Conservation (phyloP, 2,113 vertebrate genomes). For the Addax nasomaculatus region DNA sequence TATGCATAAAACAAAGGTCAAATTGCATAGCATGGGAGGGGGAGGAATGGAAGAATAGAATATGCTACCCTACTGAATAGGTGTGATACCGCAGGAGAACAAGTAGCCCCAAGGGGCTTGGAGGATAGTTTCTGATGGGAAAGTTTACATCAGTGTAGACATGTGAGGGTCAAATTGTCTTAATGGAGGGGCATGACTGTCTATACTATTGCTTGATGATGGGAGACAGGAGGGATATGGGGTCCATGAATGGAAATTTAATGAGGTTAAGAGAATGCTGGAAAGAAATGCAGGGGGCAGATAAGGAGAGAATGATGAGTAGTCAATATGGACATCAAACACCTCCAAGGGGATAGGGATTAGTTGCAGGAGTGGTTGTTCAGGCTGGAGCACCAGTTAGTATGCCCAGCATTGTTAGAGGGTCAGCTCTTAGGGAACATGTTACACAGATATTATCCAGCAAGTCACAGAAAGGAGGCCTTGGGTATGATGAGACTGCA, state of each 20-base stretch:
- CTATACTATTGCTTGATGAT: not conserved
- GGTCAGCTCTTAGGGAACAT: not conserved
- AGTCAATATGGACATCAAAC: not conserved
- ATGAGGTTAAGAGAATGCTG: not conserved
- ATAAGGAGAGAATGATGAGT: not conserved
- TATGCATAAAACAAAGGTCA: not conserved
- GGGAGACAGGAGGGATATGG: not conserved
- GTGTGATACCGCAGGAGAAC: not conserved
- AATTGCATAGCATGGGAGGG: not conserved
- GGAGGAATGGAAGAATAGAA: not conserved
- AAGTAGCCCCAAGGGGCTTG: not conserved
- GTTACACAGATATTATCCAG: not conserved
- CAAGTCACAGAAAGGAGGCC: not conserved
- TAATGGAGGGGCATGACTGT: not conserved
- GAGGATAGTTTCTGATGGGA: not conserved
- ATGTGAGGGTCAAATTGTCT: not conserved
- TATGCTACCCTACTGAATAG: not conserved
- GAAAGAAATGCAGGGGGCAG: not conserved
- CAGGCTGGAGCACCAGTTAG: not conserved
- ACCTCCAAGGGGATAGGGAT: not conserved
- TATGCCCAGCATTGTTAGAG: not conserved
- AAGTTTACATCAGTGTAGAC: not conserved
- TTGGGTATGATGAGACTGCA: not conserved
- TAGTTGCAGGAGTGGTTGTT: not conserved
- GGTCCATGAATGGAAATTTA: not conserved